Evolutionary conservation across 2,888 invertebrate genomes (phyloP).

Genomic region (Gerris lacustris): DNA sequence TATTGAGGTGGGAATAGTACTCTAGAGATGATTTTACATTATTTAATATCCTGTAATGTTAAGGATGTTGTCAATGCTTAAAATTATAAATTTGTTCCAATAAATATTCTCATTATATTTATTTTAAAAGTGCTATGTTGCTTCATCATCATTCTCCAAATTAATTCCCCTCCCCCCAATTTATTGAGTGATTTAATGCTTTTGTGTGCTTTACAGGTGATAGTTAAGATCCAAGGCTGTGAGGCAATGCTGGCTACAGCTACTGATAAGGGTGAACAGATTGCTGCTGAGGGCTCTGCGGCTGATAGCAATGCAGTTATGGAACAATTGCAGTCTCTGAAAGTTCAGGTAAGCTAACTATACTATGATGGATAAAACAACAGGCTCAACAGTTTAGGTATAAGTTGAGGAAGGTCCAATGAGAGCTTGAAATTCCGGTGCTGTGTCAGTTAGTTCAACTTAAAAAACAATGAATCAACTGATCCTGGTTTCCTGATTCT

Average conservation of each 20-base stretch:
- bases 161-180: no score
- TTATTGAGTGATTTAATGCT: no score
- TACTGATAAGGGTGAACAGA: constrained; percentile 83
- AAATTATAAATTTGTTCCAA: no score
- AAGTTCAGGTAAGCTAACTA: constrained; percentile 52
- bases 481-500: no score
- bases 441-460: background rate
- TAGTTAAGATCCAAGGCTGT: constrained; percentile 76
- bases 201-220: constrained; percentile 38
- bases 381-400: background rate
- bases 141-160: no score
- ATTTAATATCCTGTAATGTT: no score
- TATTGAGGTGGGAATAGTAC: no score
- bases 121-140: no score
- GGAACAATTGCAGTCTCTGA: constrained; percentile 72
- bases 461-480: no score
- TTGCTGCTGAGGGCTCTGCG: constrained; percentile 77
- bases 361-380: background rate
- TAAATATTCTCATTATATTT: no score
- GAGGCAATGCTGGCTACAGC: constrained; percentile 77
- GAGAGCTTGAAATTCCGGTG: background rate
- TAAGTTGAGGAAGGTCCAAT: background rate
- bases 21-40: no score
- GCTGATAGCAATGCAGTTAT: constrained; percentile 78
- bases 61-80: no score